phyloP scores from a whole-genome alignment of 2,797 vertebrate species.

The Phalloptychus januarius region DNA sequence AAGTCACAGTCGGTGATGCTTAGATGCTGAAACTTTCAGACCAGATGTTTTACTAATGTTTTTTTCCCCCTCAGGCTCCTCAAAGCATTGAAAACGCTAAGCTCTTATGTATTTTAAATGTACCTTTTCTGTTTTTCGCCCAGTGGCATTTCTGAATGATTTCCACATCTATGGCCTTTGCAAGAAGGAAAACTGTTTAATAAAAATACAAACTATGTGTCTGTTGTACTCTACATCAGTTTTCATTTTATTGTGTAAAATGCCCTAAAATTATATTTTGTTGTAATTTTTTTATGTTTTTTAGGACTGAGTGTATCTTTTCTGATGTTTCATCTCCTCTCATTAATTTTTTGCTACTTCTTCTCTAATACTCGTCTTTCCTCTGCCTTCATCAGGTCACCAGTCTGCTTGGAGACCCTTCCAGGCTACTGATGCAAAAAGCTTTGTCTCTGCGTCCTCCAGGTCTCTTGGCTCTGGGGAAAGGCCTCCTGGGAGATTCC shows the following conservation, averaged over 20 bases:
- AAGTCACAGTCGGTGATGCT: constrained; percentile 28
- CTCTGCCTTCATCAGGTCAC: constrained; percentile 79
- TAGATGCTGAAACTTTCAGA: neutral
- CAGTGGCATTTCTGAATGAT: neutral
- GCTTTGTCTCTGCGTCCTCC: constrained; percentile 84
- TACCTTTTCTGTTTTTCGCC: neutral
- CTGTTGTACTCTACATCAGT: neutral
- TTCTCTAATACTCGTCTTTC: neutral
- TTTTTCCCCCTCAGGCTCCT: neutral
- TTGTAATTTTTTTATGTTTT: neutral
- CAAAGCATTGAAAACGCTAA: neutral
- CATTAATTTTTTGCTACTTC: neutral
- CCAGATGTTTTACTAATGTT: constrained; percentile 4
- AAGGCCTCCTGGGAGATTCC: constrained; percentile 89
- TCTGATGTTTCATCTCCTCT: neutral
- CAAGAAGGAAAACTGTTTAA: neutral
- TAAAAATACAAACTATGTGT: neutral
- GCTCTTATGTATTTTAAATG: constrained; percentile 2
- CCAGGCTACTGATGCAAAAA: constrained; percentile 88
- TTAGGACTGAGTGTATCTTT: neutral
- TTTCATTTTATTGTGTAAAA: neutral
- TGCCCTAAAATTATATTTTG: neutral
- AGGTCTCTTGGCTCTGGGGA: constrained; percentile 80
- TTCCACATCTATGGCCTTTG: neutral
- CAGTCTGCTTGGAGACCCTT: constrained; percentile 92